Evolutionary conservation across 2,113 vertebrate genomes (phyloP), one percentile per base, ranked within the genome.

Genomic region (Acrocephalus arundinaceus): DNA sequence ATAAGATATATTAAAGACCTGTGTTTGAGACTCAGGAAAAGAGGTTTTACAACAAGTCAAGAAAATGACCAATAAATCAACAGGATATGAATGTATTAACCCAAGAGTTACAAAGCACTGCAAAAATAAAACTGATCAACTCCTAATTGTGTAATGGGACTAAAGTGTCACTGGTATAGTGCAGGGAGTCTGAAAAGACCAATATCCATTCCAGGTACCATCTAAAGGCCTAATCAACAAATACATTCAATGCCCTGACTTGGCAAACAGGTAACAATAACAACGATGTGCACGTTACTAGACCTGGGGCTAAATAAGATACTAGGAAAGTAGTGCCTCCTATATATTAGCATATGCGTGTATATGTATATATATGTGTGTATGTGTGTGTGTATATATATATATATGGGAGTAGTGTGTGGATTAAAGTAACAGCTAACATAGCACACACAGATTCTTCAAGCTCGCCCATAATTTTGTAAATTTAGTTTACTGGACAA

Each of bases 201-300:
- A 30, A 15, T 41, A 48, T 93, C 61, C 39, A 55, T 45, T 35
- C 62, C 66, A 90, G n/a, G 15, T 31, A 87, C 28, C 33, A 59
- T 10, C 11, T 13, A 31, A 46, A 11, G n/a, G 17, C 23, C 51
- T 31, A 33, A 74, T 23, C 43, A 88, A 76, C 37, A 91, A 80
- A 70, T 5, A 55, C 0, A 0, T 20, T 63, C 43, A 9, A 6
- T 13, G 7, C 45, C 28, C 28, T 0, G 3, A 43, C 33, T 35
- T 37, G 41, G 52, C 19, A 62, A 76, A 49, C 3, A 25, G 21
- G 31, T 31, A 66, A 45, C 16, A 88, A 21, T 1, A 75, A 41
- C 18, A 81, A 37, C 4, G 1, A 72, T 14, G 3, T 11, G 3
- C 48, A 54, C 90, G 52, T 39, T 73, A 63, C 33, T 31, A 66